A percentile compares a stretch with the other conserved stretches of the same genome.
Conservation (phyloP, 2,113 vertebrate genomes). For the Planiliza haematocheilus region DNA sequence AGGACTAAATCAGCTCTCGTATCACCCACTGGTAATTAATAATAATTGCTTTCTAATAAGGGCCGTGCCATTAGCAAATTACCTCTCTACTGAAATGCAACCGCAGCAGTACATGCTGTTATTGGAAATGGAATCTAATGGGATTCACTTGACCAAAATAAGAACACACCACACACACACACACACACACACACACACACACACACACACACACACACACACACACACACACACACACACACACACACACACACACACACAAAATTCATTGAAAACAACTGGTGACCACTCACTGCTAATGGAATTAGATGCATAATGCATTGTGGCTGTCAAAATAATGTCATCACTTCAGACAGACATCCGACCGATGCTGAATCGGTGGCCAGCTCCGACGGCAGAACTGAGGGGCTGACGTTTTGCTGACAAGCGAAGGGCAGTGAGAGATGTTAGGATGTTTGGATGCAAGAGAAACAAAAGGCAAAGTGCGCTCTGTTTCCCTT, state of each 20-base stretch:
- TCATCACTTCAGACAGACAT: constrained; percentile 47
- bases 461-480: constrained; percentile 40
- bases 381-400: constrained; percentile 24
- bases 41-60: constrained; percentile 82
- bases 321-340: constrained; percentile 52
- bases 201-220: background rate
- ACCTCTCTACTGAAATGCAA: constrained; percentile 71
- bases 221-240: constrained; percentile 5
- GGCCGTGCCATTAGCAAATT: constrained; percentile 81
- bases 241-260: constrained; percentile 1
- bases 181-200: constrained; percentile 7
- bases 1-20: constrained; percentile 76
- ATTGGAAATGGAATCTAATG: constrained; percentile 71
- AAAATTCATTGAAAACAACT: constrained; percentile 61
- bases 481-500: constrained; percentile 49
- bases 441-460: constrained; percentile 50
- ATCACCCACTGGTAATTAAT: constrained; percentile 78
- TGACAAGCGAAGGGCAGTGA: constrained; percentile 34
- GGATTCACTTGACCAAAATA: constrained; percentile 72
- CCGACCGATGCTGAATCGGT: constrained; percentile 16
- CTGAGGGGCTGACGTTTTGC: constrained; percentile 14
- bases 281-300: constrained; percentile 57
- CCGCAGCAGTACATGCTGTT: constrained; percentile 64
- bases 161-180: background rate
- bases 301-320: constrained; percentile 62